A percentile compares a stretch with the other conserved stretches of the same genome.
Evolutionary conservation across 2,113 vertebrate species (phyloP).

Genomic region (Halcyon malimbica): DNA sequence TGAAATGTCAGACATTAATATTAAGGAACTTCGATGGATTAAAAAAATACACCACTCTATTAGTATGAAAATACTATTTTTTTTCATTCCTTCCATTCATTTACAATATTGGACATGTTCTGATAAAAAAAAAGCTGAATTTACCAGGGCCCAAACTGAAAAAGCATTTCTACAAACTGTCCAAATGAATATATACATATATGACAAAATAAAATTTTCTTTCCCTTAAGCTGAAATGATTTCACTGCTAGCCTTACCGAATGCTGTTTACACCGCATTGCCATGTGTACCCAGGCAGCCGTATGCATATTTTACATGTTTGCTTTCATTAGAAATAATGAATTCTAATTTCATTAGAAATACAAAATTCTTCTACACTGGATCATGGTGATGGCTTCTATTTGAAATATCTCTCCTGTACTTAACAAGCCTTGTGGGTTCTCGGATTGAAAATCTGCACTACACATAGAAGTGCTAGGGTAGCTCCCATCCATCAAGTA

Average conservation of each 20-base stretch:
- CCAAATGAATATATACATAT: not conserved
- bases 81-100: not conserved
- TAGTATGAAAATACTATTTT: not conserved
- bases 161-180: not conserved
- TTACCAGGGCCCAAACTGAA: not conserved
- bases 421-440: not conserved
- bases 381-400: not conserved
- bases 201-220: not conserved
- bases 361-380: not conserved
- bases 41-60: not conserved
- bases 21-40: not conserved
- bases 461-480: not conserved
- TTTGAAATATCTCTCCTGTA: not conserved
- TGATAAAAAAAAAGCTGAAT: not conserved
- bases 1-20: slow-evolving; percentile 10
- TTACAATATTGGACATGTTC: not conserved
- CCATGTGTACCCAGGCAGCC: not conserved
- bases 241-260: not conserved
- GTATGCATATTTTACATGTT: not conserved
- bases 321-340: not conserved
- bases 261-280: not conserved
- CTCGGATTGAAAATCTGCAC: not conserved
- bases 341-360: not conserved
- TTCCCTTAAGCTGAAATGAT: not conserved
- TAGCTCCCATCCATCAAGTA: not conserved